Percentiles rank a stretch among this genome's conserved stretches.
Evolutionary conservation across 2,888 invertebrate species (phyloP).

Genomic region (Mythimna impura): DNA sequence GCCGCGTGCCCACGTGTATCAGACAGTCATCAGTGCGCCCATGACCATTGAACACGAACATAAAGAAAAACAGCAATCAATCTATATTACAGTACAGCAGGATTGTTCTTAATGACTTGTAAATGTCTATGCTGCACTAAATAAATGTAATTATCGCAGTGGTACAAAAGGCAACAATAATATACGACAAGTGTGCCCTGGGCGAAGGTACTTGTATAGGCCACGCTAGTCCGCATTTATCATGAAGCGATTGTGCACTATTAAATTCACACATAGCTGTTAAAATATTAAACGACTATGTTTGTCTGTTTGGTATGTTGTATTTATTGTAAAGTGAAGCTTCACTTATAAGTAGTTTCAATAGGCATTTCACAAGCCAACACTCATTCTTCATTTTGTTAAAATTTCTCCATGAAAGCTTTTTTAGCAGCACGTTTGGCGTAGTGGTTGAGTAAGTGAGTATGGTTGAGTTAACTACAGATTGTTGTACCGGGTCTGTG

Average conservation of each 20-base stretch:
- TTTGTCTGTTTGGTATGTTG: constrained; percentile 12
- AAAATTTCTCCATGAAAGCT: too few species aligned
- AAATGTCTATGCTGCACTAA: neutral
- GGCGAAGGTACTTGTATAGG: constrained; percentile 51
- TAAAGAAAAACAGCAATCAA: neutral
- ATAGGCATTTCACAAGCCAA: too few species aligned
- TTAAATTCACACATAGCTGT: constrained; percentile 36
- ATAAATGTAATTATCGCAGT: constrained; percentile 17
- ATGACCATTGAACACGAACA: neutral
- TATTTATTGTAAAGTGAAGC: neutral
- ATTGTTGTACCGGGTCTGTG: too few species aligned
- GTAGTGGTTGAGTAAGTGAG: too few species aligned
- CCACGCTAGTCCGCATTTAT: constrained; percentile 63
- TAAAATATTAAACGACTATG: neutral
- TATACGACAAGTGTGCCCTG: constrained; percentile 22
- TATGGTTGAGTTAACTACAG: too few species aligned
- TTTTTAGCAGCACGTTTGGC: too few species aligned
- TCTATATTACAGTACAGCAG: neutral
- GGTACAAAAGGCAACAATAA: constrained; percentile 27
- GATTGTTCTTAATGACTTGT: neutral
- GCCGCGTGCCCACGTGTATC: too few species aligned
- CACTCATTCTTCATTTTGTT: too few species aligned
- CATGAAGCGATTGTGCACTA: constrained; percentile 62
- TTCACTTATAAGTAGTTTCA: too few species aligned
- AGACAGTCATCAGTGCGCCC: too few species aligned